Base-by-base conservation (phyloP, 2,888 invertebrate genomes). In the Polyommatus icarus region DNA sequence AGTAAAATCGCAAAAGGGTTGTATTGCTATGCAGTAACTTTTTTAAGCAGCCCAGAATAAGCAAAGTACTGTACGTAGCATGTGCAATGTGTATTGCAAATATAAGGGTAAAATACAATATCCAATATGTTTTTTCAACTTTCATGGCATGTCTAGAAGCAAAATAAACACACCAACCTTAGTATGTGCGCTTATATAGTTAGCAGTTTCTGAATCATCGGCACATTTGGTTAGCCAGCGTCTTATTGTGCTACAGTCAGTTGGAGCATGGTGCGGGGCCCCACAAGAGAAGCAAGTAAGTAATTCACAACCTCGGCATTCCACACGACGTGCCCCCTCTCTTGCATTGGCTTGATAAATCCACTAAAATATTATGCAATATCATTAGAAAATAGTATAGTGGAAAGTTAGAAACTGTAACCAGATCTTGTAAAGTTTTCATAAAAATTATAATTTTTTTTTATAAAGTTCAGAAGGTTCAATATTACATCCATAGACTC, bases 191-290 rank as follows among this genome's bases (percentile, higher is more conserved):
- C 98, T 99, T 85, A 99, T 99, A 88, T 99, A 99, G 92, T 99
- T 99, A 76, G 99, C 99, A 76, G 99, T 99, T 94, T 99, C 99
- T 80, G 99, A 99, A 92, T 99, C 99, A 92, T 99, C 99, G 77
- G 99, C 99, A 93, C 99, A 99, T 93, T 99, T 99, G n/a, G 99
- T 99, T 80, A 99, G 95, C 99, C 99, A 99, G 85, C 97, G 97
- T 86, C 97, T 98, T 83, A 99, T 99, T 57, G 98, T 97, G 81
- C 96, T 95, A 90, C 99, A 99, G 90, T 99, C 98, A 4, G 99
- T 99, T 40, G 99, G 99, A 36, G 99, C 99, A 90, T 99, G 99
- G 90, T 99, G 99, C 83, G 99, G 98, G 86, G 97, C 97, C 80
- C 99, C 99, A 92, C 99, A 99, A 82, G 97, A 97, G 89, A 98